phyloP scores from a whole-genome alignment of 1,140 invertebrate species.

The Lineus longissimus region DNA sequence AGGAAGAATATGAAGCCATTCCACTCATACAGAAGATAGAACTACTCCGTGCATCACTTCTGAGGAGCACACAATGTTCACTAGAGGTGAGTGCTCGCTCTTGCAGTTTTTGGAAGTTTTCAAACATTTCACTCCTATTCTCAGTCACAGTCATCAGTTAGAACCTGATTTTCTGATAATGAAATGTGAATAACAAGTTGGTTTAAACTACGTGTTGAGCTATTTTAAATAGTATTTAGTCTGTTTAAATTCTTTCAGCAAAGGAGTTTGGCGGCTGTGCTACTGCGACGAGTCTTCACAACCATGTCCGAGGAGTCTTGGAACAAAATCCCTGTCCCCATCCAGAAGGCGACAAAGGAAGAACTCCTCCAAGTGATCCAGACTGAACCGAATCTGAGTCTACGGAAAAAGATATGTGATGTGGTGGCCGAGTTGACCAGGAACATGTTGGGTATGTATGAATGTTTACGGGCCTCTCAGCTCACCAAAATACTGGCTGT shows the following conservation, averaged over 20 bases:
- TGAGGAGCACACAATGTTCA: too few relatives aligned
- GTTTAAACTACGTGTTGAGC: too few relatives aligned
- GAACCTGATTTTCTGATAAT: too few relatives aligned
- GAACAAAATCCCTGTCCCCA: constrained; percentile 73
- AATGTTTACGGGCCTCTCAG: not conserved
- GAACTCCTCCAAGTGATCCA: constrained; percentile 76
- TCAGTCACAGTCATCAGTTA: too few relatives aligned
- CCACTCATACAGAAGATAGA: too few relatives aligned
- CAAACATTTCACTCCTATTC: too few relatives aligned
- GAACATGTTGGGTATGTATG: constrained; percentile 72
- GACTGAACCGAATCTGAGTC: constrained; percentile 67
- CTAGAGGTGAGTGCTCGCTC: too few relatives aligned
- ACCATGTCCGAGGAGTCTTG: constrained; percentile 87
- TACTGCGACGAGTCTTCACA: constrained; percentile 83
- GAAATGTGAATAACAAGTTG: too few relatives aligned
- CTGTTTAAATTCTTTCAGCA: constrained; percentile 45
- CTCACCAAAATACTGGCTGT: not conserved
- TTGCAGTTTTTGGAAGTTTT: too few relatives aligned
- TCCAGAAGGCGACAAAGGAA: constrained; percentile 76
- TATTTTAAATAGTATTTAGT: too few relatives aligned
- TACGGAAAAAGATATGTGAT: constrained; percentile 91
- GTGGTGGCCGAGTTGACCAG: constrained; percentile 89
- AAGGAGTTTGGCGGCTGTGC: constrained; percentile 81
- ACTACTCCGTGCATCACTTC: too few relatives aligned
- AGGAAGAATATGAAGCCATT: too few relatives aligned